Percentiles rank a stretch among this genome's conserved stretches.
phyloP scores from a whole-genome alignment of 1,140 invertebrate genomes.

The Oncopodura yosiiana region DNA sequence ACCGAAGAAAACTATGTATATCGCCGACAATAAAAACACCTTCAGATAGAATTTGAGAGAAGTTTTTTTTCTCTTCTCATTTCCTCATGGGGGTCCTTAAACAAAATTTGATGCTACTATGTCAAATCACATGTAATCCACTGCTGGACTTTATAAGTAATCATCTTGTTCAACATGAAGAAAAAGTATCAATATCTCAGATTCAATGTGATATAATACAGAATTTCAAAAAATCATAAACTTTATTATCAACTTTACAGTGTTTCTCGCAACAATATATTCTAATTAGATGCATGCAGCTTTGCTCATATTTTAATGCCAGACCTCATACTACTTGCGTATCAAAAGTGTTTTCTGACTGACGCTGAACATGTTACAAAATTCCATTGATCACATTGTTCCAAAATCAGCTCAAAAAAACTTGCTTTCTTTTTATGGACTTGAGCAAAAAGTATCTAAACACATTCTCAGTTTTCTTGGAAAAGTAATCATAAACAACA shows the following conservation, averaged over 20 bases:
- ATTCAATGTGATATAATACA: too few relatives aligned
- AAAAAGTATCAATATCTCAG: too few relatives aligned
- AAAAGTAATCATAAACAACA: not conserved
- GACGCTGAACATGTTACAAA: not conserved
- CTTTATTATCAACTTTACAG: not conserved
- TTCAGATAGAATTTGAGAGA: too few relatives aligned
- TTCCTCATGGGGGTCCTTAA: too few relatives aligned
- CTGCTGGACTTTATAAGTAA: too few relatives aligned
- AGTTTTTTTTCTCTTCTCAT: too few relatives aligned
- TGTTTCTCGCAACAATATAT: constrained; percentile 16
- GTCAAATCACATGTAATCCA: too few relatives aligned
- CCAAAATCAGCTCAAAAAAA: not conserved
- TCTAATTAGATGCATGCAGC: constrained; percentile 20
- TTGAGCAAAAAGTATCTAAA: not conserved
- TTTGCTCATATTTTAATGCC: constrained; percentile 25
- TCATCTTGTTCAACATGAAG: too few relatives aligned
- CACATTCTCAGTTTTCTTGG: not conserved
- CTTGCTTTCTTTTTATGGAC: not conserved
- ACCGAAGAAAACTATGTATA: constrained; percentile 5
- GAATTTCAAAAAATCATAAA: not conserved
- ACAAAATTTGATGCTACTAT: too few relatives aligned
- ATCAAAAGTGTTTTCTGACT: constrained; percentile 6
- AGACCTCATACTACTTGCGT: constrained; percentile 13
- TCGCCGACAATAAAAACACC: constrained; percentile 5
- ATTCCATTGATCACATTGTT: not conserved